phyloP scores from a whole-genome alignment of 2,797 vertebrate species.

The Coracias cyanogaster region DNA sequence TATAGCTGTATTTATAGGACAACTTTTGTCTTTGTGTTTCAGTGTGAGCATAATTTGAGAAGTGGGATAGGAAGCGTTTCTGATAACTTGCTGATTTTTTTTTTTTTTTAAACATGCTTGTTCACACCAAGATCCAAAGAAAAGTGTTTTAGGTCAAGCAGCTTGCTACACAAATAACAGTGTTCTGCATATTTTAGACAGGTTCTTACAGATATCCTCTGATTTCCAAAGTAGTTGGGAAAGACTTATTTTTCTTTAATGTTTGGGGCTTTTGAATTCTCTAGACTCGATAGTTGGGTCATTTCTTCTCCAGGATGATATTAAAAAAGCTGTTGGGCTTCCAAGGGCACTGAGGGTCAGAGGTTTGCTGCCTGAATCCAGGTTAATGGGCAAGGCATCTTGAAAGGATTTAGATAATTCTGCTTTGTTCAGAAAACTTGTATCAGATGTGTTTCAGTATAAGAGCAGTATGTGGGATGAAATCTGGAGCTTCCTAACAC shows the following conservation, averaged over 20 bases:
- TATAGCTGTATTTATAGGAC: not conserved
- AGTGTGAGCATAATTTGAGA: not conserved
- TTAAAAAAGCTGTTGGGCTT: not conserved
- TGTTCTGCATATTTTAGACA: not conserved
- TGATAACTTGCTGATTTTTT: not conserved
- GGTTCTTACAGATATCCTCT: not conserved
- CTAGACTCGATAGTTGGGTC: not conserved
- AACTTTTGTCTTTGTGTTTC: not conserved
- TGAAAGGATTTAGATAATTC: not conserved
- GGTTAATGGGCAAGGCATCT: not conserved
- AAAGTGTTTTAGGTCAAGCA: not conserved
- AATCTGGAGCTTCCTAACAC: slow-evolving; percentile 56
- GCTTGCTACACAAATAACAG: not conserved
- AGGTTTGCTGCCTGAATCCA: not conserved
- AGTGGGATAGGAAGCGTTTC: not conserved
- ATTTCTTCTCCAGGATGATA: not conserved
- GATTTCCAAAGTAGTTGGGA: not conserved
- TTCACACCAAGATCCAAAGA: not conserved
- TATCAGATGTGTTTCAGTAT: slow-evolving; percentile 52
- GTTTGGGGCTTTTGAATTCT: not conserved
- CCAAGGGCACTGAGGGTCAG: not conserved
- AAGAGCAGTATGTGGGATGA: slow-evolving; percentile 49
- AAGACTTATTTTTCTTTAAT: not conserved
- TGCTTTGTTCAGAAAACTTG: slow-evolving; percentile 29
- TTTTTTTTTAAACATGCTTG: not conserved